Evolutionary conservation across 2,888 invertebrate species (phyloP), one percentile per base, ranked within the genome.

Genomic region (Archips crataeganus): DNA sequence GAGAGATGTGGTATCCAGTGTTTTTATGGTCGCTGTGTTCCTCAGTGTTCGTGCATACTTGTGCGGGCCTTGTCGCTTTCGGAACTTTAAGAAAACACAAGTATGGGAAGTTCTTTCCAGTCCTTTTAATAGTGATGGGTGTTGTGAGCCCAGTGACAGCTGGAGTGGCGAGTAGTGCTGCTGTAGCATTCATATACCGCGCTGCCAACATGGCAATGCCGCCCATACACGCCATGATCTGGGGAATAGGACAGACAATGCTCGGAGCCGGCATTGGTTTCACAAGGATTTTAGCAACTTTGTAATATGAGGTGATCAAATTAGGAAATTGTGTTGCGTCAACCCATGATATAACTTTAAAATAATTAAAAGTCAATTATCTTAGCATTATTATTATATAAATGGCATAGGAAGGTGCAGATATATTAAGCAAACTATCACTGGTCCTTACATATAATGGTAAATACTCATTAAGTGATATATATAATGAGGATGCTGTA

Each of bases 1-100:
- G 96, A 94, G 98, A 98, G 93, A 99, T 99, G 97, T 99, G 99
- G 99, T 99, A 98, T 91, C 98, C 98, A 87, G 97, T 99, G 88
- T 99, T 99, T 94, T 95, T 99, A 84, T 99, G 99, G 98, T 98
- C 98, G 75, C 95, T 99, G 85, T 98, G 98, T 89, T 99, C 99
- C 13, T 99, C 99, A 67, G 96, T 99, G 84, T 96, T 99, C 87
- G 98, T 99, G 79, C 99, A 99, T 91, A 97, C 97, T 69, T 97
- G 98, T 87, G 99, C 99, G 73, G 98, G 98, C 70, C 93, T 98
- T 70, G 98, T 99, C 79, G 98, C 99, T 64, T 98, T 99, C 88
- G 97, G 97, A 77, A 98, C 98, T 65, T 95, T 99, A 81, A 95
- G 98, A 76, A 98, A 98, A 95, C 99, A 99, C 91, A 98, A 98